Percentiles rank a stretch among this genome's conserved stretches.
phyloP scores from a whole-genome alignment of 2,113 vertebrate species.

The Cyanoliseus patagonus region DNA sequence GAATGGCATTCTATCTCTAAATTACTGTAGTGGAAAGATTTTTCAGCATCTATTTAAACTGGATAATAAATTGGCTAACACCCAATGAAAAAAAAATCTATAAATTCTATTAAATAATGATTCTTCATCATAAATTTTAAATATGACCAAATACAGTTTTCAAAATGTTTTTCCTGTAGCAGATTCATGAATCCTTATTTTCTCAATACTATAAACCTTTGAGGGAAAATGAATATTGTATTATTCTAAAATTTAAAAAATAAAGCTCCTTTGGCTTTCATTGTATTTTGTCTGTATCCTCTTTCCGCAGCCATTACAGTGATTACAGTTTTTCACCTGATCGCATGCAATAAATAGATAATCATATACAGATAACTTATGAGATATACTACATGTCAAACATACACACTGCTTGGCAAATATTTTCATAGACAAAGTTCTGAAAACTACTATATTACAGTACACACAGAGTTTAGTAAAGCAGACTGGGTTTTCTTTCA shows the following conservation, averaged over 20 bases:
- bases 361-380: background rate
- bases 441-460: background rate
- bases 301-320: background rate
- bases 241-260: background rate
- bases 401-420: background rate
- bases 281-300: background rate
- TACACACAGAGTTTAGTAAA: background rate
- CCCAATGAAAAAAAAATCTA: background rate
- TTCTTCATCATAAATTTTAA: background rate
- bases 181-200: background rate
- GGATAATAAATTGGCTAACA: background rate
- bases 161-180: background rate
- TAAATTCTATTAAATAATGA: background rate
- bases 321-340: background rate
- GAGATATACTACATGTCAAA: background rate
- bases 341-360: background rate
- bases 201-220: background rate
- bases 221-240: background rate
- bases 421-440: background rate
- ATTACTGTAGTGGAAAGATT: background rate
- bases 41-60: background rate
- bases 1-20: too few species aligned
- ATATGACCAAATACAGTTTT: background rate
- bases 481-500: background rate
- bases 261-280: background rate